Evolutionary conservation across 2,888 invertebrate species (phyloP), one percentile per base, ranked within the genome.

Genomic region (Rhogogaster chlorosoma): DNA sequence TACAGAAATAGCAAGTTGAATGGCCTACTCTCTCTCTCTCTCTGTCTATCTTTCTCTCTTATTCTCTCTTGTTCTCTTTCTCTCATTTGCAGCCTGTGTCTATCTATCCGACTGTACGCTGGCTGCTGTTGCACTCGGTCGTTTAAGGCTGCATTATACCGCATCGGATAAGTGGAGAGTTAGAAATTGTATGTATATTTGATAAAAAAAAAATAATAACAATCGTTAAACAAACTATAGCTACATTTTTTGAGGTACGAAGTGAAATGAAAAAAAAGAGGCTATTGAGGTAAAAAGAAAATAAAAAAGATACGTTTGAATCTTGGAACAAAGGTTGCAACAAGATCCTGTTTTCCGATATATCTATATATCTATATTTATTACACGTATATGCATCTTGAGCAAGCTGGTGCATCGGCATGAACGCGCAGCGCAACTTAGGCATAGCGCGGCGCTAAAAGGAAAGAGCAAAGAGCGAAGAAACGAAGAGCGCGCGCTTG

Each of bases 1-100:
- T 61, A 83, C 86, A 86, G 86, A 89, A 91, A 90, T 89, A 90
- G 89, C 90, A 90, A 90, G 91, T 91, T 91, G 90, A 91, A 91
- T 86, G 89, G 86, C 90, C 90, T 83, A 83, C 87, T 85, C 84
- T 67, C 10, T 29, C 45, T 12, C 38, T 36, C 38, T 71, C 5
- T 36, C 22, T 9, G 5, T 22, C 9, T 42, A 22, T 36, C 71
- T 42, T n/a, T 18, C 80, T 26, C 61, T 36, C 67, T 67, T 6
- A 12, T 18, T 61, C 61, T 61, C 61, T 61, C 26, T 61, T 7
- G 4, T 4, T 26, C 67, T 67, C 26, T 29, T 29, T 29, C 29
- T 67, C 15, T 67, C 49, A 49, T 15, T 29, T 67, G 67, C 26
- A 82, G 80, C 80, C 9, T 80, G 29, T 32, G 6, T 26, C 26